Conservation (phyloP, 2,888 invertebrate genomes). For the Thyatira batis region DNA sequence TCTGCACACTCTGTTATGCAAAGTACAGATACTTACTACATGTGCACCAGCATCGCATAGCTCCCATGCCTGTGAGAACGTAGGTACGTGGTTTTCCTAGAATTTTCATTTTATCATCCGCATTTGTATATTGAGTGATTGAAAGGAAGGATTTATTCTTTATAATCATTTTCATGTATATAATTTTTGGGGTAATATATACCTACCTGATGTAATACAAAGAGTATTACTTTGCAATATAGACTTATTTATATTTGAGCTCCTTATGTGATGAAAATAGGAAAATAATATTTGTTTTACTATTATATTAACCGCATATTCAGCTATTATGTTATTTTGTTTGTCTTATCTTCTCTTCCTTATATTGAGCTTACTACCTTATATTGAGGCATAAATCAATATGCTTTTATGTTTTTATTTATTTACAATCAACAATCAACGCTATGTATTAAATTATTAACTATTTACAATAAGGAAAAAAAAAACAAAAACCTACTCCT, state of each 20-base stretch:
- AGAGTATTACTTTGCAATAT: neutral
- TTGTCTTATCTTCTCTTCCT: too few relatives aligned
- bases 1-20: neutral
- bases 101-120: neutral
- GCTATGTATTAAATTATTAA: too few relatives aligned
- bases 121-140: neutral
- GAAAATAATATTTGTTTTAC: neutral
- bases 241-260: neutral
- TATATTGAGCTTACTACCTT: too few relatives aligned
- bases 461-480: too few relatives aligned
- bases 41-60: too few relatives aligned
- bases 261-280: neutral
- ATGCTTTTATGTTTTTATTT: too few relatives aligned
- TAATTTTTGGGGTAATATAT: neutral
- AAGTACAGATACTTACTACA: neutral
- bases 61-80: neutral
- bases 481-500: too few relatives aligned
- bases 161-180: neutral
- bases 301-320: too few relatives aligned
- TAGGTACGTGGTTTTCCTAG: neutral
- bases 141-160: neutral
- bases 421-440: too few relatives aligned
- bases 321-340: too few relatives aligned
- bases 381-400: too few relatives aligned
- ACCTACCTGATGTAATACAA: neutral